A percentile compares a stretch with the other conserved stretches of the same genome.
phyloP scores from a whole-genome alignment of 2,888 invertebrate species.

The Aphidoletes aphidimyza region DNA sequence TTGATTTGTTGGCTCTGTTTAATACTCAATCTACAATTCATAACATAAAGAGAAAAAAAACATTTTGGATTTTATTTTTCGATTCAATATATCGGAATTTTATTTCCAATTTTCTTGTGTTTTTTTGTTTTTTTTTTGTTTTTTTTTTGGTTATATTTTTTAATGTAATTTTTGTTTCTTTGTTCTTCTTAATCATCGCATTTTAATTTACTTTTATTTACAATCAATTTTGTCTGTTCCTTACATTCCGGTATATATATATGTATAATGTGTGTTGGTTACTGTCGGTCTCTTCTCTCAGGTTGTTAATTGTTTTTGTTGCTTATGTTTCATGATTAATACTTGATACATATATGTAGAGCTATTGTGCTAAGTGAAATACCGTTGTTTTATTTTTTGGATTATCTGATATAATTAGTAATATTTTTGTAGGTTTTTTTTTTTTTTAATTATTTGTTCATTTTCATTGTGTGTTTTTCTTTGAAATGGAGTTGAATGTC shows the following conservation, averaged over 20 bases:
- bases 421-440: conserved; percentile 25
- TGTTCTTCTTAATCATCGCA: conserved; percentile 50
- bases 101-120: neutral
- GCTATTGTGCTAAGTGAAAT: conserved; percentile 51
- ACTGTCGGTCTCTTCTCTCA: neutral
- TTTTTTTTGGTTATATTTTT: conserved; percentile 47
- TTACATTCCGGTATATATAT: conserved; percentile 30
- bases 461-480: conserved; percentile 9
- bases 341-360: conserved; percentile 31
- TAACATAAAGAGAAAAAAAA: neutral
- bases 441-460: too few species aligned
- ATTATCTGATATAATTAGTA: conserved; percentile 43
- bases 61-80: neutral
- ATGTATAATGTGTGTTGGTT: neutral
- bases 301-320: neutral
- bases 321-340: neutral
- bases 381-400: conserved; percentile 49
- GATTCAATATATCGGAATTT: conserved; percentile 49
- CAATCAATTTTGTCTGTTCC: conserved; percentile 38
- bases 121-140: neutral
- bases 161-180: conserved; percentile 43
- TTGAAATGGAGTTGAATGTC: neutral
- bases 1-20: neutral
- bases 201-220: conserved; percentile 2
- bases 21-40: conserved; percentile 2